These are phyloP conservation scores for Trissoscelio sp. DNA, from an alignment of 2,888 invertebrate species.

Conservation along the genomic window DNA sequence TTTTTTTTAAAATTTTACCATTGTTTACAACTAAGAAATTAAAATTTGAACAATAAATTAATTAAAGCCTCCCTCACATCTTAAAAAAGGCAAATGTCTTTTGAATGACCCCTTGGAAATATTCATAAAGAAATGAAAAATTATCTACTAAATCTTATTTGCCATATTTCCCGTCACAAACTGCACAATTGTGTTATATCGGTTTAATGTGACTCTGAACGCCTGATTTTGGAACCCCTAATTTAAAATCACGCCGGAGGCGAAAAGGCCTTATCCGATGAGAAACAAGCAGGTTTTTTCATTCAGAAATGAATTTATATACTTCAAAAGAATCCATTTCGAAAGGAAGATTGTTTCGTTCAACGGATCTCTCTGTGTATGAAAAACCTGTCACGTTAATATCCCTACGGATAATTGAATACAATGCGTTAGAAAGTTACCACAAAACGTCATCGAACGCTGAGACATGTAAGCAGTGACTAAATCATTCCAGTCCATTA, in stretches of 20 bases:
- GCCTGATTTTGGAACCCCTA: conserved; percentile 19
- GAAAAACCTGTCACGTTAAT: not conserved
- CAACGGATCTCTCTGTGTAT: not conserved
- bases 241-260: conserved; percentile 22
- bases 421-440: not conserved
- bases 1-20: too few species aligned
- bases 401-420: not conserved
- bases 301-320: conserved; percentile 1
- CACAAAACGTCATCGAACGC: not conserved
- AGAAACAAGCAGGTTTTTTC: not conserved
- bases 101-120: too few species aligned
- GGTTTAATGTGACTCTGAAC: conserved; percentile 24
- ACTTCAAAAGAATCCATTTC: conserved; percentile 14
- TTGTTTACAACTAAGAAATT: too few species aligned
- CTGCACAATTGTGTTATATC: not conserved
- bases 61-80: too few species aligned
- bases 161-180: not conserved
- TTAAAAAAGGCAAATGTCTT: too few species aligned
- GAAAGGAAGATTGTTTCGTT: conserved; percentile 3
- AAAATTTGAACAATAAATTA: too few species aligned
- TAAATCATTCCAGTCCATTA: not conserved
- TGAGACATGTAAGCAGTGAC: not conserved
- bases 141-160: too few species aligned
- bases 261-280: conserved; percentile 18
- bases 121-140: too few species aligned